Base-by-base conservation (phyloP, 2,888 invertebrate species). In the Pyrgus malvae region DNA sequence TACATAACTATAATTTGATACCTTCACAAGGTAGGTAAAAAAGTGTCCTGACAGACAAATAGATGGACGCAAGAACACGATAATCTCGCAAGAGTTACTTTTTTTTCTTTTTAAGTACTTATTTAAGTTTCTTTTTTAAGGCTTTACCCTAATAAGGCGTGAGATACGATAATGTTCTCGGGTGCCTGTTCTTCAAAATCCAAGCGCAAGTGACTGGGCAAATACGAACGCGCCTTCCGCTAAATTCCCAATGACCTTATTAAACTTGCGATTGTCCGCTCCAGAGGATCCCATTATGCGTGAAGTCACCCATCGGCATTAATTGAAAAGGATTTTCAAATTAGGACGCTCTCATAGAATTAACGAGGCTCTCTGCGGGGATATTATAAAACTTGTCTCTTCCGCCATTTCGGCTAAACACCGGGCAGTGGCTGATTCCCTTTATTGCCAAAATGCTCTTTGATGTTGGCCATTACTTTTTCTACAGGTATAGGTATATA, bases 271-370 rank as follows among this genome's bases (percentile, higher is more conserved):
- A 76, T 76, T 75, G 78, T 79, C 74, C 74, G 71, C 68, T 67
- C 69, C 67, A 17, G 27, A 76, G 77, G 80, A 76, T 74, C 72
- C 78, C 78, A 83, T 83, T 83, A 81, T 78, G 69, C 68, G 73
- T 76, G 79, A 78, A 78, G 64, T 65, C 72, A 64, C 71, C 70
- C 65, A 70, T 70, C 68, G 69, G 67, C 70, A 67, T 69, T 74
- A 70, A 71, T 80, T 71, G 76, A 76, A 80, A 78, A 74, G 78
- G 80, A 78, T 81, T 80, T 80, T 72, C 74, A 76, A 78, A 82
- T 82, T 81, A 80, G 68, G 70, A 68, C 23, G 59, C 66, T 68
- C 73, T 73, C 75, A 66, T 80, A 74, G 78, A 81, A 45, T 53
- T 38, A 45, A 45, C 23, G 54, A 53, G 25, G 27, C 40, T 64